Base-by-base conservation (phyloP, 64 coral and sea anemone species). In the Exaiptasia diaphana region DNA sequence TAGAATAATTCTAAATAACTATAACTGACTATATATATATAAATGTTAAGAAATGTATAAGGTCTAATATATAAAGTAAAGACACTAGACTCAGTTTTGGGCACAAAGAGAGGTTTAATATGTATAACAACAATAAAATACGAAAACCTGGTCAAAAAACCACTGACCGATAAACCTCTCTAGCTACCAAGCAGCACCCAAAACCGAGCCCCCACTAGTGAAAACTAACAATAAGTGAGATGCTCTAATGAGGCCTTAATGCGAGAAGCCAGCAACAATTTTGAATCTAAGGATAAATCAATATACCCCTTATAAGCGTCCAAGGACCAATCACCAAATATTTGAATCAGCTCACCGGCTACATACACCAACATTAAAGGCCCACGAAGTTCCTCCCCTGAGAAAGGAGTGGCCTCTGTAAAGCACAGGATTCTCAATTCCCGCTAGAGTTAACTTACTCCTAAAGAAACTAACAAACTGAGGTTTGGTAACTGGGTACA, bases 221-320 rank as follows among this genome's bases (percentile, higher is more conserved):
- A 14, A 18, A 38, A 38, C 8, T 1, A 12, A 36, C 21, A 38
- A 1, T 15, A 14, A 38, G 35, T 4, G 39, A 69, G 39, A 7
- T 65, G 33, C 4, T 5, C 1, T 14, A 33, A 29, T 12, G 14
- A 65, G 29, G 61, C 24, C 14, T 5, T 12, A 1, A 65, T 65
- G 20, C 23, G 13, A 45, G 74, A 77, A 56, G 74, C 74, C 10
- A 77, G 31, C 3, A 4, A 10, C 20, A 77, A 14, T 34, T 77
- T 77, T 17, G 74, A 55, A 42, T 31, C 17, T 20, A 77, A 25
- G 24, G 52, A 59, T 35, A 79, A 61, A 0, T 79, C 76, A 61
- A 79, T 41, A 56, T 79, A 79, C 1, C 23, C 40, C 53, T 79
- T 79, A 61, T 79, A 79, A 35, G 76, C 43, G 23, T 79, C 76